These are phyloP conservation scores for Euzophera pinguis DNA, from an alignment of 2,888 invertebrate genomes.

Conservation along the genomic window DNA sequence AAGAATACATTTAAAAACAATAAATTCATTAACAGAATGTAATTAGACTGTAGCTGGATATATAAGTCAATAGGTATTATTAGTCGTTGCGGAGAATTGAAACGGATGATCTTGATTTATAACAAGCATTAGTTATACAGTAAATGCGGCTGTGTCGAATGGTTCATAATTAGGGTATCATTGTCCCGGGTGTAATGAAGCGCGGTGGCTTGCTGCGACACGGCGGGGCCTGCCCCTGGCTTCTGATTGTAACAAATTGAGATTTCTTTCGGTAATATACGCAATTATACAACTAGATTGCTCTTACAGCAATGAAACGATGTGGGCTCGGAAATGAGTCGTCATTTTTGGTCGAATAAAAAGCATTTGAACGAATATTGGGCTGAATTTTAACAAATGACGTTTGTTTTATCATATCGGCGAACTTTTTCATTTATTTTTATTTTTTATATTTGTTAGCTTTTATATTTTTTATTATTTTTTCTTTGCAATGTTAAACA, in stretches of 20 bases:
- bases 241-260: constrained; percentile 70
- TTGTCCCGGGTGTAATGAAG: constrained; percentile 65
- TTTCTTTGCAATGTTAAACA: too few relatives aligned
- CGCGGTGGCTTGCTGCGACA: constrained; percentile 43
- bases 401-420: too few relatives aligned
- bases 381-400: too few relatives aligned
- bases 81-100: constrained; percentile 12
- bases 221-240: constrained; percentile 47
- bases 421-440: too few relatives aligned
- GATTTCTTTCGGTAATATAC: constrained; percentile 59
- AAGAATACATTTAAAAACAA: too few relatives aligned
- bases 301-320: constrained; percentile 36
- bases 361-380: too few relatives aligned
- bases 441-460: too few relatives aligned
- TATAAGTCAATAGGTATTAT: constrained; percentile 5
- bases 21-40: constrained; percentile 1
- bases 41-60: background rate
- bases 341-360: constrained; percentile 28
- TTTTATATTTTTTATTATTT: too few relatives aligned
- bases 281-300: constrained; percentile 38
- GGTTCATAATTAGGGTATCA: constrained; percentile 72
- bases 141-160: constrained; percentile 66
- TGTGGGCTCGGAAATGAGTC: constrained; percentile 56
- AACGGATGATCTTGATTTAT: constrained; percentile 48
- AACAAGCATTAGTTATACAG: constrained; percentile 49